Base-by-base conservation (phyloP, 1,140 invertebrate species). In the Cydia splendana region DNA sequence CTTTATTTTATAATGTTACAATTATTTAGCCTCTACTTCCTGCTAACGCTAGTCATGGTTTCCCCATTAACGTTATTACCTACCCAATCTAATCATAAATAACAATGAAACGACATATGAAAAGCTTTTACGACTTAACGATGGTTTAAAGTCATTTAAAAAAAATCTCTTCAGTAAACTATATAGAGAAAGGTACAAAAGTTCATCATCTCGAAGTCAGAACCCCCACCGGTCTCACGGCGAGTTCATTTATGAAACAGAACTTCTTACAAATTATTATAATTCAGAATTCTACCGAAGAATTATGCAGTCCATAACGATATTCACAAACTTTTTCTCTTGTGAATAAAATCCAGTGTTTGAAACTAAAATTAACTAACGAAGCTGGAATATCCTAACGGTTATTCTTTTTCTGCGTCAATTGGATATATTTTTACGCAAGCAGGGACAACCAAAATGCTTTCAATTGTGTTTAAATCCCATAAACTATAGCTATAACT, bases 301-400 rank as follows among this genome's bases (percentile, higher is more conserved):
- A 62, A 62, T 24, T 62, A 62, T 62, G 57, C 57, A 62, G 57
- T 9, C n/a, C 5, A 57, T 57, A 48, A 53, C 51, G 51, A 53
- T 62, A 45, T 71, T 71, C 30, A n/a, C 9, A 12, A 71, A 71
- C 67, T 71, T 71, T 38, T 38, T 71, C 67, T 34, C 30, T 71
- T 71, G 67, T 18, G 34, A 71, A 71, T 38, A 34, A 38, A 38
- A 42, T 71, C 30, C 34, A 0, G 34, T 71, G 34, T 71, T 42
- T 71, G 67, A 71, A 71, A 71, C 67, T 71, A 45, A 71, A 42
- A 42, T 71, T 42, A 71, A 34, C 65, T 69, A 69, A 71, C 67
- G 67, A 71, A 71, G 67, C 67, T 71, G n/a, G 34, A 69, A 69
- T 34, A 38, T 65, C 13, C 20, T 62, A 20, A 62, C 18, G 28